Evolutionary conservation across 1,140 invertebrate species (phyloP).

Genomic region (Megalopta genalis): DNA sequence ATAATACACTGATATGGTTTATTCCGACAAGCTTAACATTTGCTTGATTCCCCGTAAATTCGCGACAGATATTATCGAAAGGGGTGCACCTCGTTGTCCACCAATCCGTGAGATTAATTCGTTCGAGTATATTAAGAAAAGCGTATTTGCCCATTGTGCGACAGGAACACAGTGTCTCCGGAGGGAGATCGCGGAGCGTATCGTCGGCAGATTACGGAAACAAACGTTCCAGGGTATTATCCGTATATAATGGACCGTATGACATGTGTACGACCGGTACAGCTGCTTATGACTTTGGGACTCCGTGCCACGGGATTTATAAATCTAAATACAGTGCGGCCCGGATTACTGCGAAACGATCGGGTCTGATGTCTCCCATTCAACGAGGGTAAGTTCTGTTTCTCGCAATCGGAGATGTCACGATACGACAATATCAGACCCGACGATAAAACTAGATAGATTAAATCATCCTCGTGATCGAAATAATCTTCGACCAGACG

Average conservation of each 20-base stretch:
- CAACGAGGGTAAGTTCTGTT: too few species aligned
- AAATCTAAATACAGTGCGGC: conserved; percentile 34
- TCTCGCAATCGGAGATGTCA: too few species aligned
- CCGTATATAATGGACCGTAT: conserved; percentile 40
- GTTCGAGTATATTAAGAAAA: conserved; percentile 36
- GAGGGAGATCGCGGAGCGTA: conserved; percentile 37
- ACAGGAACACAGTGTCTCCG: conserved; percentile 4
- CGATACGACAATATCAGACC: too few species aligned
- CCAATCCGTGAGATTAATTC: conserved; percentile 38
- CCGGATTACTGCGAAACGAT: too few species aligned
- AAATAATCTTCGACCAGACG: too few species aligned
- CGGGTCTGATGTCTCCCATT: too few species aligned
- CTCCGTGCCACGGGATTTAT: conserved; percentile 29
- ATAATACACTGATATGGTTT: too few species aligned
- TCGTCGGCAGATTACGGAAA: conserved; percentile 50
- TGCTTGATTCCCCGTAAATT: background rate
- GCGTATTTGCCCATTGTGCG: conserved; percentile 16
- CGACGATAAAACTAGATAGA: too few species aligned
- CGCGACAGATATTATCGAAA: background rate
- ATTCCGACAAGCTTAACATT: background rate
- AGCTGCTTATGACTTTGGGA: conserved; percentile 35
- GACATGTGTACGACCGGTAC: conserved; percentile 27
- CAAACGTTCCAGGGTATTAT: conserved; percentile 51
- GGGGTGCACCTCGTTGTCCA: background rate
- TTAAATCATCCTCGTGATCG: too few species aligned